Evolutionary conservation across 2,888 invertebrate species (phyloP).

Genomic region (Listrodromus nycthemerus): DNA sequence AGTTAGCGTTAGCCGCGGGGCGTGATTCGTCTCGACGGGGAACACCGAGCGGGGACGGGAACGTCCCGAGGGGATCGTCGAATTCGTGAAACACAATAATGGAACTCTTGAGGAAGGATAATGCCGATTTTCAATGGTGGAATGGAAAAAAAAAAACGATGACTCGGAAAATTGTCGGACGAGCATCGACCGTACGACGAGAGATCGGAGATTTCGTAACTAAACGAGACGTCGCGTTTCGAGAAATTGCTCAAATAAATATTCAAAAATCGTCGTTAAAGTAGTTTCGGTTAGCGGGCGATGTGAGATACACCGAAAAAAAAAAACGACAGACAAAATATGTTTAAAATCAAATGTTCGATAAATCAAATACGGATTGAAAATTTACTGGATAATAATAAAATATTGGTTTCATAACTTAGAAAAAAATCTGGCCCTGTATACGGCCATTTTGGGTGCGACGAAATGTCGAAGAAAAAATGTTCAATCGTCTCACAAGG

Average conservation of each 20-base stretch:
- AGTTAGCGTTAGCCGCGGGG: constrained; percentile 66
- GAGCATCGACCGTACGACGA: background rate
- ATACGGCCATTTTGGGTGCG: too few species aligned
- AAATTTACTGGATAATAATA: too few species aligned
- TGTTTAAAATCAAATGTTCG: too few species aligned
- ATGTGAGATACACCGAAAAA: background rate
- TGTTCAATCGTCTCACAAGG: background rate
- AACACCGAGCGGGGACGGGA: constrained; percentile 28
- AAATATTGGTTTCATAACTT: too few species aligned
- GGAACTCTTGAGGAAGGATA: constrained; percentile 6
- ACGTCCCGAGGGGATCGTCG: constrained; percentile 47
- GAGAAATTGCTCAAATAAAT: too few species aligned
- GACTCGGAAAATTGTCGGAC: constrained; percentile 33
- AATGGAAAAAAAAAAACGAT: background rate
- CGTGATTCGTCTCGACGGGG: constrained; percentile 78
- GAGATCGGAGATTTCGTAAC: constrained; percentile 3
- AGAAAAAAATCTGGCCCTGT: too few species aligned
- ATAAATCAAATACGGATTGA: too few species aligned
- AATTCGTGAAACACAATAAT: constrained; percentile 17
- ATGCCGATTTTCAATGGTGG: constrained; percentile 25
- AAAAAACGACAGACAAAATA: too few species aligned
- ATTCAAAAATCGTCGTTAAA: too few species aligned
- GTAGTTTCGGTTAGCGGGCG: background rate
- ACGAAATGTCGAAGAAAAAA: too few species aligned
- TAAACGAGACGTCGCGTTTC: too few species aligned